Percentiles rank a stretch among this genome's conserved stretches.
Conservation (phyloP, 2,888 invertebrate genomes). For the Stenodera caucasica region DNA sequence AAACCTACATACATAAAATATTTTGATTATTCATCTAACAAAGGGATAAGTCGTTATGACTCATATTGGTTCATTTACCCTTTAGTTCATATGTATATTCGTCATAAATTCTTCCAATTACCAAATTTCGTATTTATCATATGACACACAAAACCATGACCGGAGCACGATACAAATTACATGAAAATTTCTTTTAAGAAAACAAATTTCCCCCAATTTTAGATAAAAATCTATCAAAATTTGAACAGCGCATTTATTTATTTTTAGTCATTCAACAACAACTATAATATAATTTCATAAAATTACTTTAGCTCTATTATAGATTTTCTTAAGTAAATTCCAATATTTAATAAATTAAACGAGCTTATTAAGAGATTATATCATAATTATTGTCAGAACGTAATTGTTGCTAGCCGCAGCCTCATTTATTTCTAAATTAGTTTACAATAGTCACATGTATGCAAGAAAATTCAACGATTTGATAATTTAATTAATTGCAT, state of each 20-base stretch:
- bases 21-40: constrained; percentile 21
- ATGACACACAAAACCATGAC: constrained; percentile 20
- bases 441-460: too few relatives aligned
- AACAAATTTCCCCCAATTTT: not conserved
- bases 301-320: too few relatives aligned
- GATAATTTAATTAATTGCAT: too few relatives aligned
- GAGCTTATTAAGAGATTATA: too few relatives aligned
- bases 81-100: constrained; percentile 5
- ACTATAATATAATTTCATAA: constrained; percentile 11
- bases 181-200: constrained; percentile 14
- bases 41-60: constrained; percentile 20
- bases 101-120: constrained; percentile 15
- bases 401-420: too few relatives aligned
- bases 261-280: constrained; percentile 2
- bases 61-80: constrained; percentile 21
- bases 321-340: too few relatives aligned
- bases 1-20: constrained; percentile 7
- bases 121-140: constrained; percentile 13
- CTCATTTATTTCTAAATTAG: too few relatives aligned
- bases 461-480: too few relatives aligned
- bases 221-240: constrained; percentile 11
- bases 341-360: too few relatives aligned
- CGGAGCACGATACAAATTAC: constrained; percentile 19
- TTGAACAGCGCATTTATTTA: constrained; percentile 12
- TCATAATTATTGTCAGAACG: too few relatives aligned